These are phyloP conservation scores for Sturnus vulgaris DNA, from an alignment of 2,113 vertebrate species.

Conservation along the genomic window DNA sequence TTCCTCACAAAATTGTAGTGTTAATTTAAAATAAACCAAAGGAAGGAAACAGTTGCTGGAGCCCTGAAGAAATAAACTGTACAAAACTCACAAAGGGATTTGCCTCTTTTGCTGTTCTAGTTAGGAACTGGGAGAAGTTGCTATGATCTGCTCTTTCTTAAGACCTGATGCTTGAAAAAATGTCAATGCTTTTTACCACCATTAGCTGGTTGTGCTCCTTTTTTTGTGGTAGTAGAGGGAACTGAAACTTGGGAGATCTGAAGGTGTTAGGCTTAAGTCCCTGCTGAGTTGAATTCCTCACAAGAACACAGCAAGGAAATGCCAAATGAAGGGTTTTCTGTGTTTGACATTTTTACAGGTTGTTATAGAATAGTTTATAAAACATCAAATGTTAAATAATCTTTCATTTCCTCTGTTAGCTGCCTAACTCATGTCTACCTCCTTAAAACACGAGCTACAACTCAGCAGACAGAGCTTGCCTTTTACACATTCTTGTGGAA, in stretches of 20 bases:
- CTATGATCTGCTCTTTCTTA: not conserved
- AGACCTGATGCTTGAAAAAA: not conserved
- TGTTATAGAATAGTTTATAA: not conserved
- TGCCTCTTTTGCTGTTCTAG: not conserved
- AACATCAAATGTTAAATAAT: conserved; percentile 12
- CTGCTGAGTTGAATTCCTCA: not conserved
- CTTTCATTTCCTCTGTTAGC: not conserved
- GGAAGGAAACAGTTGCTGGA: not conserved
- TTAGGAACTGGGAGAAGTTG: not conserved
- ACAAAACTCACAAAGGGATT: not conserved
- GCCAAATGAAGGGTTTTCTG: not conserved
- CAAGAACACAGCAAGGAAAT: not conserved
- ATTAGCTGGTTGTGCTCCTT: not conserved
- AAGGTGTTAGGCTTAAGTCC: not conserved
- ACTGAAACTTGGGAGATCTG: not conserved
- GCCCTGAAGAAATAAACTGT: not conserved
- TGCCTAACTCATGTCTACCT: not conserved
- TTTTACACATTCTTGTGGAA: not conserved
- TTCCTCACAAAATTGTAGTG: not conserved
- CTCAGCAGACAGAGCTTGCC: not conserved
- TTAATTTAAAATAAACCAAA: not conserved
- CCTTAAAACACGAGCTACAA: not conserved
- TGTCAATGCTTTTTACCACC: not conserved
- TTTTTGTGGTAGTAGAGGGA: not conserved
- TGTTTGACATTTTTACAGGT: not conserved